Percentiles rank a stretch among this genome's conserved stretches.
Evolutionary conservation across 2,797 vertebrate species (phyloP).

Genomic region (Coendou prehensilis): DNA sequence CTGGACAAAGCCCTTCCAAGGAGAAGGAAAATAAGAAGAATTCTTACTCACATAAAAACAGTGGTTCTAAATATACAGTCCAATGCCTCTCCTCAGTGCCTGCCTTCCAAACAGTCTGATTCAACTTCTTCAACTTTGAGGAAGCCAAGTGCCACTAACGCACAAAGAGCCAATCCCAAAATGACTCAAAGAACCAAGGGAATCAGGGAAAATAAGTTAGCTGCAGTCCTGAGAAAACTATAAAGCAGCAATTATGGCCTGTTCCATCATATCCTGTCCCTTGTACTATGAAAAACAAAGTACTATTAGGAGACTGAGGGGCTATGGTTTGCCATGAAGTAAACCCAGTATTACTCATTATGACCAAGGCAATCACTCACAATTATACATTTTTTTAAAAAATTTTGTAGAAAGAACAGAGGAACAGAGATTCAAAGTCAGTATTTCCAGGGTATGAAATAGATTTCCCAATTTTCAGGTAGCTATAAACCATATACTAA

Average conservation of each 20-base stretch:
- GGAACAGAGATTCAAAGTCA: slow-evolving; percentile 38
- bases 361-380: slow-evolving; percentile 18
- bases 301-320: neutral
- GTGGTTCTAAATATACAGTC: neutral
- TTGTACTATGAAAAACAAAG: slow-evolving; percentile 63
- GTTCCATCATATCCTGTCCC: slow-evolving; percentile 66
- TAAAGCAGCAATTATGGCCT: slow-evolving; percentile 69
- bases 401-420: neutral
- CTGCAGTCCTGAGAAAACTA: slow-evolving; percentile 55
- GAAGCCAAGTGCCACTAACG: slow-evolving; percentile 39
- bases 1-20: neutral
- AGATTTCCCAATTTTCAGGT: slow-evolving; percentile 13
- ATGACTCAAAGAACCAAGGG: slow-evolving; percentile 65
- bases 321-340: slow-evolving; percentile 55
- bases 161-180: slow-evolving; percentile 51
- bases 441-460: slow-evolving; percentile 28
- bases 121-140: slow-evolving; percentile 19
- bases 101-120: slow-evolving; percentile 37
- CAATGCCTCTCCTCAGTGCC: neutral
- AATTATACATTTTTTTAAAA: neutral
- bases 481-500: slow-evolving; percentile 21
- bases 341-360: slow-evolving; percentile 64
- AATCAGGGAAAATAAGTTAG: slow-evolving; percentile 57
- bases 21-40: neutral
- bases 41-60: neutral